phyloP scores from a whole-genome alignment of 2,113 vertebrate genomes.

The zebrafish (Danio rerio) region GRCz12tu NC_133183.1:9353001-9353500 shows the following conservation, averaged over 20 bases:
- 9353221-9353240: conserved; percentile 76
- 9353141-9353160: conserved; percentile 4
- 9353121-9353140: background rate
- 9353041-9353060: background rate
- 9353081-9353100: background rate
- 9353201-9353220: conserved; percentile 92
- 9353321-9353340: background rate
- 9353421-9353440: conserved; percentile 57
- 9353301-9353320: background rate
- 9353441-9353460: conserved; percentile 88
- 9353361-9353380: background rate
- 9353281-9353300: background rate
- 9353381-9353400: background rate
- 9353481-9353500: conserved; percentile 87
- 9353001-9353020: background rate
- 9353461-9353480: conserved; percentile 94
- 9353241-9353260: background rate
- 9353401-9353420: conserved; percentile 5
- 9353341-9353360: background rate
- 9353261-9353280: background rate
- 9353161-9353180: conserved; percentile 78
- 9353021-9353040: background rate
- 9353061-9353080: background rate
- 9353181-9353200: conserved; percentile 87
- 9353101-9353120: background rate